A percentile compares a stretch with the other conserved stretches of the same genome.
Evolutionary conservation across 2,113 vertebrate genomes (phyloP).

Genomic region (Litocranius walleri): DNA sequence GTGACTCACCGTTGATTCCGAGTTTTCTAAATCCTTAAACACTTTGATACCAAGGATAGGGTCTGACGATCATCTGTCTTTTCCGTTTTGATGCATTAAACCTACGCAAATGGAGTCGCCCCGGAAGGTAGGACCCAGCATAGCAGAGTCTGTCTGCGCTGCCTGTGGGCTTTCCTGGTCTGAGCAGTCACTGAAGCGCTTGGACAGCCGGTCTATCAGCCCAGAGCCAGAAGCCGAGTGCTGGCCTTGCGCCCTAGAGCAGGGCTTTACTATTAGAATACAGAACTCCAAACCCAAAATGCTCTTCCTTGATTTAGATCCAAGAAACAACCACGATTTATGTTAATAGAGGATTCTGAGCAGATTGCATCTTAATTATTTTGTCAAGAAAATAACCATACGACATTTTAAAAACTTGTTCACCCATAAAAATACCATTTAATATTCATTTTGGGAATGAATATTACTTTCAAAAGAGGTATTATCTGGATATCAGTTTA

Average conservation of each 20-base stretch:
- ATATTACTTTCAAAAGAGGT: not conserved
- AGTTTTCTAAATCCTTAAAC: not conserved
- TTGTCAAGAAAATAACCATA: not conserved
- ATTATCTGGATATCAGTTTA: conserved; percentile 18
- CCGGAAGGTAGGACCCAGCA: not conserved
- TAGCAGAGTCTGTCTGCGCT: too few species aligned
- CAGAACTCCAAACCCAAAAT: not conserved
- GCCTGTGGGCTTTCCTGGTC: too few species aligned
- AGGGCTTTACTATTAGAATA: not conserved
- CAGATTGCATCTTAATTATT: not conserved
- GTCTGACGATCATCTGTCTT: not conserved
- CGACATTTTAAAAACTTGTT: not conserved
- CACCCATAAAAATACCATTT: not conserved
- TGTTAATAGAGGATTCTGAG: conserved; percentile 1
- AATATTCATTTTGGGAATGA: not conserved
- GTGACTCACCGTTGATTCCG: accelerated
- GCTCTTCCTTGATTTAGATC: not conserved
- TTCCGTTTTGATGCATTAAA: not conserved
- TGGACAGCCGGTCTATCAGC: accelerated
- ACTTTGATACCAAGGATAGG: not conserved
- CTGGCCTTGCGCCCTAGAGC: too few species aligned
- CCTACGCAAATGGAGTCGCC: too few species aligned
- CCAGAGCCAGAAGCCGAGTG: not conserved
- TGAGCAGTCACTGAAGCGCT: not conserved
- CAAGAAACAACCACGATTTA: not conserved